A percentile compares a stretch with the other conserved stretches of the same genome.
Evolutionary conservation across 2,113 vertebrate species (phyloP).

Genomic region (Sinocyclocheilus anshuiensis): DNA sequence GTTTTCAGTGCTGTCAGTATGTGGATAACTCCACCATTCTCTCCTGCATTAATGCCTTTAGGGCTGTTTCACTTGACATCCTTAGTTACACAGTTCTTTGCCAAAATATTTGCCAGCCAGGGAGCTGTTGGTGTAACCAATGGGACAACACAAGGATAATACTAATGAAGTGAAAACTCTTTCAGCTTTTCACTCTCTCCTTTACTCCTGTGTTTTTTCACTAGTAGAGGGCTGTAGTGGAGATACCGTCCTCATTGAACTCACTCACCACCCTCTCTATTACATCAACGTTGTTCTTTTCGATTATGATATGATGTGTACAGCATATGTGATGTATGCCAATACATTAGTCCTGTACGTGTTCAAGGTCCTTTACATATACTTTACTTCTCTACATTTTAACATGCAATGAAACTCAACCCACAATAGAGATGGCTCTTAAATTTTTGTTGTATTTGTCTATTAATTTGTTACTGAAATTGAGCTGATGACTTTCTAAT

Average conservation of each 20-base stretch:
- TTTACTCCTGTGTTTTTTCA: background rate
- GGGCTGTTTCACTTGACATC: slow-evolving; percentile 43
- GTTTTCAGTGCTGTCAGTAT: slow-evolving; percentile 26
- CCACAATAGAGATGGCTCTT: background rate
- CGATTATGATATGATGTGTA: background rate
- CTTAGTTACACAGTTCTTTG: slow-evolving; percentile 72
- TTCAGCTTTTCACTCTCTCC: slow-evolving; percentile 15
- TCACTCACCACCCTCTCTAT: background rate
- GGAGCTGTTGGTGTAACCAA: slow-evolving; percentile 57
- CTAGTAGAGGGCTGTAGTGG: background rate
- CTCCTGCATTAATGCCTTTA: slow-evolving; percentile 29
- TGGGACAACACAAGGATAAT: slow-evolving; percentile 28
- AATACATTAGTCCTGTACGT: background rate
- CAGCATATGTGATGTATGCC: background rate
- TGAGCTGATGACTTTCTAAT: background rate
- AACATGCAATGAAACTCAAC: background rate
- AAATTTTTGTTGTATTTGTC: background rate
- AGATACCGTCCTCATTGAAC: background rate
- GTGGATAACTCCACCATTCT: slow-evolving; percentile 29
- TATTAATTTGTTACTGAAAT: background rate
- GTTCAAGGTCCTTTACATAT: background rate
- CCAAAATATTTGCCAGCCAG: slow-evolving; percentile 69
- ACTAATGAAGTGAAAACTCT: slow-evolving; percentile 48
- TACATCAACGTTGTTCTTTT: background rate
- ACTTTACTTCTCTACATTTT: background rate